Base-by-base conservation (phyloP, 2,797 vertebrate genomes). In the Lateolabrax maculatus region DNA sequence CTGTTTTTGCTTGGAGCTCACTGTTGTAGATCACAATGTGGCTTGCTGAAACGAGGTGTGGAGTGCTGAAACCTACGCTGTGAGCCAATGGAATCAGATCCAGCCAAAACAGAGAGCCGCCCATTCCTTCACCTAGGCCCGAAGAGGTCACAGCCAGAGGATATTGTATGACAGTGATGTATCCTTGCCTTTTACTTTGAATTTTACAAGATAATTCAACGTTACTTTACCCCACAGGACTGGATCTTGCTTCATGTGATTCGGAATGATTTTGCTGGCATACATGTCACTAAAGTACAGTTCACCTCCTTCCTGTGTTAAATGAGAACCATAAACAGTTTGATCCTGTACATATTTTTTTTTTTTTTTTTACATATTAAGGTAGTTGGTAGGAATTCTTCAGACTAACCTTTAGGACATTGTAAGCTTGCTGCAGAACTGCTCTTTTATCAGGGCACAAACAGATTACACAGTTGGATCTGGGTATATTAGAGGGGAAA, bases 261-360 rank as follows among this genome's bases (percentile, higher is more conserved):
- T 92, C 56, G 94, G 94, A 81, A 95, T 34, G 1, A 90, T 81
- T 80, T 93, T 78, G 82, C 91, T 95, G 53, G 95, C 92, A 16
- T 95, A 95, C 92, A 96, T 93, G 87, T 96, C 95, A 80, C 95
- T 96, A 66, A 91, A 95, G 83, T 94, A 96, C 64, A 96, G 75
- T 73, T 96, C 95, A 19, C 95, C 95, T 51, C 95, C 95, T 3
- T 93, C 94, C 95, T 96, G 84, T 71, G 21, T 48, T 9, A 51
- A 67, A 76, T 13, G 0, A 65, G 11, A 68, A 29, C 0, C 9
- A 75, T 7, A 5, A 71, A 41, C 18, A 60, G 18, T 12, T 3
- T n/a, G 52, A 31, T 56, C 9, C 13, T 5, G 6, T 13, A 6
- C 13, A 27, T 2, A 0, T 13, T 19, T 8, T 0, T 13, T 37